Evolutionary conservation across 2,888 invertebrate species (phyloP).

Genomic region (Eupelmus urozonus): DNA sequence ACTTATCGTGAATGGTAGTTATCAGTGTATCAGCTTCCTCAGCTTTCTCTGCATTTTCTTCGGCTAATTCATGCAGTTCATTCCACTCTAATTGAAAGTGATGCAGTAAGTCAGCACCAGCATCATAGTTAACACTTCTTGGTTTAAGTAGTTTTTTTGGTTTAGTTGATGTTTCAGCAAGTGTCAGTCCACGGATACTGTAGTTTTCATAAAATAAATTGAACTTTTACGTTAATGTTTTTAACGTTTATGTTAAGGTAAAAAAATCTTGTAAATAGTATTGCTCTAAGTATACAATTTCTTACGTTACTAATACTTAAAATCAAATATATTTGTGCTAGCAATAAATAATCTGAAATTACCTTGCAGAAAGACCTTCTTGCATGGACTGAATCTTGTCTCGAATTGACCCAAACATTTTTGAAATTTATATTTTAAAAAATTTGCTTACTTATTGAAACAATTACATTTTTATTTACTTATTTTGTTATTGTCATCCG

Average conservation of each 20-base stretch:
- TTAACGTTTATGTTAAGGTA: too few relatives aligned
- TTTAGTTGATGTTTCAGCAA: conserved; percentile 67
- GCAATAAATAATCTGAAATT: conserved; percentile 51
- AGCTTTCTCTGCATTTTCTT: conserved; percentile 82
- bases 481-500: background rate
- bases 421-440: background rate
- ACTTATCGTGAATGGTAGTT: conserved; percentile 72
- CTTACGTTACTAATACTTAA: conserved; percentile 6
- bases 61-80: conserved; percentile 83
- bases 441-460: conserved; percentile 7
- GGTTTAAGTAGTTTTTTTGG: conserved; percentile 64
- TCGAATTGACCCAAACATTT: conserved; percentile 73
- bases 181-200: conserved; percentile 72
- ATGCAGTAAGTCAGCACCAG: conserved; percentile 84
- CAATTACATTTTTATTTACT: conserved; percentile 20
- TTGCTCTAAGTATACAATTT: too few relatives aligned
- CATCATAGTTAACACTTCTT: conserved; percentile 79
- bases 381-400: conserved; percentile 75
- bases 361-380: conserved; percentile 76
- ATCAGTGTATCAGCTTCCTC: conserved; percentile 79
- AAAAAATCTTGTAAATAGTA: too few relatives aligned
- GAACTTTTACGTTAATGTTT: too few relatives aligned
- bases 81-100: conserved; percentile 87
- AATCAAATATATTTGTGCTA: background rate
- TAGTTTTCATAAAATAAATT: conserved; percentile 45